Percentiles rank a stretch among this genome's conserved stretches.
Conservation (phyloP, 2,797 vertebrate genomes). For the Antrozous pallidus region DNA sequence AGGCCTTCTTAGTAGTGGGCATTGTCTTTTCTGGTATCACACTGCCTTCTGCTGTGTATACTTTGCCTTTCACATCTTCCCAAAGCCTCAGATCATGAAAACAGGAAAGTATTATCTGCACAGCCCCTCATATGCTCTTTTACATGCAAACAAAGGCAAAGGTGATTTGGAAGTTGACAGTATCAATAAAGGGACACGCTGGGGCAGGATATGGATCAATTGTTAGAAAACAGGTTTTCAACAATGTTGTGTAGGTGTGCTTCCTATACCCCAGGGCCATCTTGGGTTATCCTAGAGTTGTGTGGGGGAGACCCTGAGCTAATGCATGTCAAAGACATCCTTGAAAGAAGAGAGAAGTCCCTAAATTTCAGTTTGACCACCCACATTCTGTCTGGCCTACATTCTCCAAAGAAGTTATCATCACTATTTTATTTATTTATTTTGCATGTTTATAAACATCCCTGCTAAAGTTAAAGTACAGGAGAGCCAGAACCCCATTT, state of each 20-base stretch:
- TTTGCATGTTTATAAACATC: not conserved
- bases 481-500: not conserved
- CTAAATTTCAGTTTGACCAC: not conserved
- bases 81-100: not conserved
- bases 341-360: not conserved
- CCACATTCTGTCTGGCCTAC: not conserved
- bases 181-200: not conserved
- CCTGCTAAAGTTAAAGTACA: not conserved
- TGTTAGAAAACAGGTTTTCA: not conserved
- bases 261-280: not conserved
- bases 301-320: not conserved
- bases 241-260: not conserved
- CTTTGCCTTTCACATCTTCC: not conserved
- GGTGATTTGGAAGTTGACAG: not conserved
- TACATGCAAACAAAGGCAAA: not conserved
- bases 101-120: not conserved
- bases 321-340: not conserved
- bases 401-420: not conserved
- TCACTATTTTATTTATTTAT: not conserved
- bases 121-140: not conserved
- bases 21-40: not conserved
- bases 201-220: not conserved
- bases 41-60: not conserved
- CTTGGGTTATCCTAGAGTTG: not conserved
- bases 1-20: not conserved